Conservation (phyloP, 2,888 invertebrate species). For the Eulithis testata region DNA sequence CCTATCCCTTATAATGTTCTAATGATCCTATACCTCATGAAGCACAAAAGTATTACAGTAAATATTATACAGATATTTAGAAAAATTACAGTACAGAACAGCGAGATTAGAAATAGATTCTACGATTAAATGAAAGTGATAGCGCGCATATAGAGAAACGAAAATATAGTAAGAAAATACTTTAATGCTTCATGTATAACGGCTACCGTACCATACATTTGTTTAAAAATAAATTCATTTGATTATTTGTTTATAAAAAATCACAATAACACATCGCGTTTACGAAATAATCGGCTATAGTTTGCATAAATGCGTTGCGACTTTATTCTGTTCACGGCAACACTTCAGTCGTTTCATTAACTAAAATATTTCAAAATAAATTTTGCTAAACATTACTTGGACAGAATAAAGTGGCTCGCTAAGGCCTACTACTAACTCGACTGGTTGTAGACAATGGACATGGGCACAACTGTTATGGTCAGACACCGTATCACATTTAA, state of each 20-base stretch:
- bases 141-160: conserved; percentile 50
- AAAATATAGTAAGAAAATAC: conserved; percentile 60
- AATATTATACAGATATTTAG: conserved; percentile 70
- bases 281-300: conserved; percentile 72
- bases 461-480: conserved; percentile 6
- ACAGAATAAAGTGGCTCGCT: conserved; percentile 60
- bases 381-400: conserved; percentile 59
- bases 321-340: conserved; percentile 62
- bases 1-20: conserved; percentile 76
- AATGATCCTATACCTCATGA: conserved; percentile 80
- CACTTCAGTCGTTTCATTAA: conserved; percentile 72
- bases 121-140: conserved; percentile 67
- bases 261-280: conserved; percentile 72
- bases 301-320: conserved; percentile 62
- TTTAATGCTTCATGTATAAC: conserved; percentile 80
- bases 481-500: conserved; percentile 34
- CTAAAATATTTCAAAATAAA: conserved; percentile 64
- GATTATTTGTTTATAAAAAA: conserved; percentile 63
- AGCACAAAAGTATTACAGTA: conserved; percentile 80
- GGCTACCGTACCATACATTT: conserved; percentile 66
- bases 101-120: conserved; percentile 75
- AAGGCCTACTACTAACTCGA: conserved; percentile 61
- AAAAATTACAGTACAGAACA: conserved; percentile 72
- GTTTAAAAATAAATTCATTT: conserved; percentile 63
- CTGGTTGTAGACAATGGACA: conserved; percentile 35